These are phyloP conservation scores for Leptopilina clavipes DNA, from an alignment of 1,140 invertebrate species.

Conservation along the genomic window DNA sequence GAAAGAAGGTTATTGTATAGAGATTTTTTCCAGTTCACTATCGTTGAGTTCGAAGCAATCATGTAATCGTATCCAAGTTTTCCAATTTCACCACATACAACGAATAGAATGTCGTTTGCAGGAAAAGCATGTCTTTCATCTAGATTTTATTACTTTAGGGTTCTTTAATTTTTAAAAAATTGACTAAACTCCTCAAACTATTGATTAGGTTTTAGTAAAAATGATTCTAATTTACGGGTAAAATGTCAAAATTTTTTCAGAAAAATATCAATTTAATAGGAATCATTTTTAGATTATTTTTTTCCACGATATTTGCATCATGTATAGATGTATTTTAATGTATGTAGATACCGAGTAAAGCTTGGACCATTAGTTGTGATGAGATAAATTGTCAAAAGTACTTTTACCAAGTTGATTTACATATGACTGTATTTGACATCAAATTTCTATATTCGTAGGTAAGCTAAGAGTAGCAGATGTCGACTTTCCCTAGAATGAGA, in stretches of 20 bases:
- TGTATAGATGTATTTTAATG: not conserved
- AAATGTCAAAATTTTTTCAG: too few relatives aligned
- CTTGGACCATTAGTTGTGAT: not conserved
- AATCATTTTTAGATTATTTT: too few relatives aligned
- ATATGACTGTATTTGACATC: not conserved
- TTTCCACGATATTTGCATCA: too few relatives aligned
- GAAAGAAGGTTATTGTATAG: not conserved
- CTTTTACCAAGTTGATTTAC: not conserved
- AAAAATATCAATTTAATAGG: too few relatives aligned
- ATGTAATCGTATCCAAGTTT: conserved; percentile 19
- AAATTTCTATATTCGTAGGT: not conserved
- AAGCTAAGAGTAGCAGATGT: conserved; percentile 11
- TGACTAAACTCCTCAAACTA: too few relatives aligned
- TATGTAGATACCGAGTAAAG: not conserved
- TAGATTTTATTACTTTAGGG: not conserved
- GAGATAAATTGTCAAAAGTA: not conserved
- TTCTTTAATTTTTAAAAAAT: not conserved
- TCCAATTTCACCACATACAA: not conserved
- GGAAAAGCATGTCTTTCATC: not conserved
- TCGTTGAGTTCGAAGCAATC: conserved; percentile 1
- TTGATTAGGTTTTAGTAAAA: too few relatives aligned
- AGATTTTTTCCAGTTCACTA: not conserved
- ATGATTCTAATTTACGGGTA: too few relatives aligned
- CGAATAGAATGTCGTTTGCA: not conserved
- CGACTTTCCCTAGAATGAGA: not conserved